Conservation (phyloP, 2,797 vertebrate species). For the Fratercula arctica region DNA sequence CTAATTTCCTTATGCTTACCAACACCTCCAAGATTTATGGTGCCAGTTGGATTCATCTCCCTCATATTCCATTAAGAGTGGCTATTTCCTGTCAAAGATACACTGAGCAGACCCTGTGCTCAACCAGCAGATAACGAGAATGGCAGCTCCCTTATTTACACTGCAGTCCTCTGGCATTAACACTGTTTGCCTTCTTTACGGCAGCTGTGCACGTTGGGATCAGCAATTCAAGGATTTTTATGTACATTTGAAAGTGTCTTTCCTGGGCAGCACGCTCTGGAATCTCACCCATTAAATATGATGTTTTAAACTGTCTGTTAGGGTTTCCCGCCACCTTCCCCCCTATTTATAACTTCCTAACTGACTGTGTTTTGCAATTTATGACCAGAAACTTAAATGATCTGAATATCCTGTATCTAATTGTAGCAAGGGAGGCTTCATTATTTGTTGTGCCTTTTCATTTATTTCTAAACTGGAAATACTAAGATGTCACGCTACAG, state of each 20-base stretch:
- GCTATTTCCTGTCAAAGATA: slow-evolving; percentile 49
- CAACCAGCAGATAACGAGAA: neutral
- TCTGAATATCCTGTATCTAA: slow-evolving; percentile 26
- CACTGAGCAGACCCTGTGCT: slow-evolving; percentile 6
- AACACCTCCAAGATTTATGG: slow-evolving; percentile 46
- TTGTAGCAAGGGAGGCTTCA: neutral
- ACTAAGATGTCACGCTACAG: neutral
- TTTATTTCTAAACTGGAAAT: neutral
- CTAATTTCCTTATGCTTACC: neutral
- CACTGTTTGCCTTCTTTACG: neutral
- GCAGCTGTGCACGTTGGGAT: neutral
- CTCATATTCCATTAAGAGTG: neutral
- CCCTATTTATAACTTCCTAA: slow-evolving; percentile 29
- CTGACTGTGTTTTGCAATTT: neutral
- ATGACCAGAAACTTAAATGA: slow-evolving; percentile 6
- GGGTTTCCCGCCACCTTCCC: neutral
- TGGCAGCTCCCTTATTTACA: slow-evolving; percentile 21
- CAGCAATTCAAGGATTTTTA: slow-evolving; percentile 40
- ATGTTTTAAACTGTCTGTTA: neutral
- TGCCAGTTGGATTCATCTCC: slow-evolving; percentile 44
- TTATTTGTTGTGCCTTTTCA: slow-evolving; percentile 12
- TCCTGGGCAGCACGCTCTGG: neutral
- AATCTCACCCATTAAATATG: neutral
- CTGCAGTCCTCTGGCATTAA: neutral
- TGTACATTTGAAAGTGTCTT: slow-evolving; percentile 45